Percentiles rank a stretch among this genome's conserved stretches.
Conservation (phyloP, 1,140 invertebrate genomes). For the Ceratina australensis region DNA sequence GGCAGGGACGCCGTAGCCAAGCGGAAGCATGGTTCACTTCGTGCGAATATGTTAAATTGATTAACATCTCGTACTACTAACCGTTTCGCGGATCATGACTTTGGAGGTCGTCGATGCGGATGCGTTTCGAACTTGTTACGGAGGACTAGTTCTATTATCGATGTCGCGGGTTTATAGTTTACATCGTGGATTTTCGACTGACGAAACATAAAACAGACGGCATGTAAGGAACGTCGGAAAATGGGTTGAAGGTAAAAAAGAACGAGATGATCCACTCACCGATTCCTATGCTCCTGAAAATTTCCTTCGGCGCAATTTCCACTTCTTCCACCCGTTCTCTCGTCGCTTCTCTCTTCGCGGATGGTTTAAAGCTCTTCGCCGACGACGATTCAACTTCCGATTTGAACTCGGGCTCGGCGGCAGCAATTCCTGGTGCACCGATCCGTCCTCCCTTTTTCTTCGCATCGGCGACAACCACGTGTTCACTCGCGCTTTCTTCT, state of each 20-base stretch:
- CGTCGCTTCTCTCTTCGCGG: conserved; percentile 19
- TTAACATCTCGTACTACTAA: conserved; percentile 45
- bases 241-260: background rate
- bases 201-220: background rate
- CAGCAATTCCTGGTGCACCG: conserved; percentile 61
- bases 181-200: too few species aligned
- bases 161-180: too few species aligned
- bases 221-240: background rate
- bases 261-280: conserved; percentile 77
- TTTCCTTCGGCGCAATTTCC: conserved; percentile 83
- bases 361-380: conserved; percentile 53
- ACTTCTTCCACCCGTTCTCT: conserved; percentile 68
- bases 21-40: conserved; percentile 52
- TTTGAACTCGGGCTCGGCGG: conserved; percentile 71
- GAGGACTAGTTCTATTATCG: background rate
- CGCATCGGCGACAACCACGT: conserved; percentile 8
- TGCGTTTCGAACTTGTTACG: too few species aligned
- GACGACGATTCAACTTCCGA: conserved; percentile 72
- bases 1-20: conserved; percentile 41
- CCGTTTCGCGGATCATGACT: conserved; percentile 38
- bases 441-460: conserved; percentile 42
- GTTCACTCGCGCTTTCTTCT: conserved; percentile 27
- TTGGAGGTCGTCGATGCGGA: conserved; percentile 12
- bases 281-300: conserved; percentile 84
- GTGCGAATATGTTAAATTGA: conserved; percentile 52